Evolutionary conservation across 2,888 invertebrate genomes (phyloP), one percentile per base, ranked within the genome.

Genomic region (Orchesellides sinensis): DNA sequence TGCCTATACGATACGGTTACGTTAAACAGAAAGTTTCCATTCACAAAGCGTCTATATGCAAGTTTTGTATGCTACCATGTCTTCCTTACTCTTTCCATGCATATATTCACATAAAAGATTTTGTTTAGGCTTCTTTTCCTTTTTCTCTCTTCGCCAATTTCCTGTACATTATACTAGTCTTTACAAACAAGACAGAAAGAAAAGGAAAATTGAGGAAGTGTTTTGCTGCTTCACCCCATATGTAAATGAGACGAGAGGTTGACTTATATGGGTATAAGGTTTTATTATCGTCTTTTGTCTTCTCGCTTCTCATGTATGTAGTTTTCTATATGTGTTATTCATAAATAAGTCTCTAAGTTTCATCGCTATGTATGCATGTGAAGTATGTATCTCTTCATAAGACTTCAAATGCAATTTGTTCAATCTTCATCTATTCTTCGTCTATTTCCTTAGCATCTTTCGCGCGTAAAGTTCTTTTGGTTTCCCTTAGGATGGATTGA

Each of bases 341-440:
- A 25, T 54, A 70, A 49, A 73, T 61, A 61, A 56, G 8, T n/a
- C 25, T 12, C 10, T 21, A 54, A 54, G 19, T 23, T 19, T 14
- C 5, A 14, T 23, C 2, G 23, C 47, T 56, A 27, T 29, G 23
- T 40, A 45, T 65, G n/a, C 45, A 2, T 29, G 56, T n/a, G 29
- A 2, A 40, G n/a, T 63, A 35, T 63, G 19, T 35, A 19, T 17
- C 12, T 23, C 4, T 32, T 14, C 14, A 21, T 52, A 35, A 61
- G 61, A 54, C 61, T 78, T 78, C 78, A 78, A 78, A 78, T 78
- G 78, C 78, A 78, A 78, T 78, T 78, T 78, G 69, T 78, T 69
- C 78, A 69, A 78, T 78, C 77, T 77, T 68, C 68, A 77, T 77
- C 69, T 35, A 61, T 61, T 68, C 61, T 59, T 78, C 21, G 21